These are phyloP conservation scores for Stictocephala bisonia DNA, from an alignment of 2,888 invertebrate species.

Conservation along the genomic window DNA sequence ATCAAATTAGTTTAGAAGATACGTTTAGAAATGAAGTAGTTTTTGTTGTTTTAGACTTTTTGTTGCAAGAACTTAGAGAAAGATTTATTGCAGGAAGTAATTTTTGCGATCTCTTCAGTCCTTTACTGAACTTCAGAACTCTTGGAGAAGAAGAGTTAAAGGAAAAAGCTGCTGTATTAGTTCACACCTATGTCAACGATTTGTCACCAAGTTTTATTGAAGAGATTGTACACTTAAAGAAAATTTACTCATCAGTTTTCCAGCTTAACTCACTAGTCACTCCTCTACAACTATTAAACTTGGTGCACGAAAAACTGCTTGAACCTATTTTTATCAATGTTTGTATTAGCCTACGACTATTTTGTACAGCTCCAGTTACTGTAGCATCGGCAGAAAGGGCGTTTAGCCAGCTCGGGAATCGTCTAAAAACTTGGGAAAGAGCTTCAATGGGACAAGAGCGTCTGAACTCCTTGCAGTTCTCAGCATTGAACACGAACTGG, in stretches of 20 bases:
- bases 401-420: not conserved
- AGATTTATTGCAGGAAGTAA: too few species aligned
- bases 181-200: not conserved
- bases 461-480: not conserved
- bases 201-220: not conserved
- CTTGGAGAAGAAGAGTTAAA: not conserved
- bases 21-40: not conserved
- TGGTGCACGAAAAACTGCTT: slow-evolving; percentile 3
- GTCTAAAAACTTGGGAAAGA: slow-evolving; percentile 5
- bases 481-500: not conserved
- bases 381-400: too few species aligned
- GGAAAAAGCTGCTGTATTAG: not conserved
- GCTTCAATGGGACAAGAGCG: not conserved
- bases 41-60: too few species aligned
- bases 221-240: slow-evolving; percentile 1
- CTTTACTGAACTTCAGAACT: not conserved
- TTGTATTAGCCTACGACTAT: not conserved
- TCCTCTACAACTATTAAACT: slow-evolving; percentile 13
- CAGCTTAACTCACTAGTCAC: not conserved
- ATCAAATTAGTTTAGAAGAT: not conserved
- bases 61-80: too few species aligned
- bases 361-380: slow-evolving; percentile 16
- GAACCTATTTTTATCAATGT: slow-evolving; percentile 11
- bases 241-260: not conserved
- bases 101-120: not conserved